Evolutionary conservation across 2,888 invertebrate genomes (phyloP), one percentile per base, ranked within the genome.

Genomic region (Embidobia sp.): DNA sequence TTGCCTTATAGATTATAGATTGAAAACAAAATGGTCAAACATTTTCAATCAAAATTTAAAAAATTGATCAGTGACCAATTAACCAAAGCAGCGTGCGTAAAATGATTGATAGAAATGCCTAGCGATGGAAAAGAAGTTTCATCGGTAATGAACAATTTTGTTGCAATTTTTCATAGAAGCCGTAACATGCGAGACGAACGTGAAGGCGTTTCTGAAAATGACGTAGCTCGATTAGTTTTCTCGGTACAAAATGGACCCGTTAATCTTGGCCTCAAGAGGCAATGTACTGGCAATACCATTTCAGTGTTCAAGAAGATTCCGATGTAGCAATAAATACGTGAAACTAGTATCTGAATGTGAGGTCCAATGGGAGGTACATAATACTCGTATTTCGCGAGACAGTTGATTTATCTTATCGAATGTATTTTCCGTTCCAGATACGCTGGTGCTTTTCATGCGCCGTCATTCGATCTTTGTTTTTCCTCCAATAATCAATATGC

Each of bases 281-380:
- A 75, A 66, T 74, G 74, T 75, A 67, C 63, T 57, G 69, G 69
- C 75, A 75, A 75, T 75, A 63, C 69, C 63, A 55, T 55, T 67
- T 18, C 42, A 40, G 53, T 75, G 63, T 75, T 75, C 49, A 69
- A 69, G 75, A 61, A 75, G 69, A 63, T 75, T 69, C 44, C 67
- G 40, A 63, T 63, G 75, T 69, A 57, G 69, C 69, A 69, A 75
- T 75, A 75, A 75, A 75, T 75, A 75, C 42, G 55, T 69, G 75
- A 69, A 69, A 69, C 67, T 69, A 63, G 63, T 69, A 55, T 48
- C 61, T 67, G 55, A 61, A 75, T 67, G 66, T 37, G 55, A 61
- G 49, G 44, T 67, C 67, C 61, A 75, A 67, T 40, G 67, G 63
- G 59, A 74, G 59, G 66, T 40, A 66, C 59, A 57, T 59, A 66